Evolutionary conservation across 2,888 invertebrate genomes (phyloP), one percentile per base, ranked within the genome.

Genomic region (Amphimallon solstitiale): DNA sequence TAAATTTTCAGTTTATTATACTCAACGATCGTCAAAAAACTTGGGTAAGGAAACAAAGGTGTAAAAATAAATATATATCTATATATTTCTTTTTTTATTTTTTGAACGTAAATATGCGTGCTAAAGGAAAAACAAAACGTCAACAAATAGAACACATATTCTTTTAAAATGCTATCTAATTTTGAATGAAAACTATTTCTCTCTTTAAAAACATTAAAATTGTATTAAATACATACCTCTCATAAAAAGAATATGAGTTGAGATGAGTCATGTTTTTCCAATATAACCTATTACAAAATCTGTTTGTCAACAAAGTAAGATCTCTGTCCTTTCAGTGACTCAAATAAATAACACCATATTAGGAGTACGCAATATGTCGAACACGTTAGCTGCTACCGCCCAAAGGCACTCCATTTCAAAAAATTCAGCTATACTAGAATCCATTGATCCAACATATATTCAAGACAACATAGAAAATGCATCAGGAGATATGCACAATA

Each of bases 361-460:
- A 43, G 67, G 66, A 40, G 66, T 56, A 29, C 68, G 68, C 56
- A 76, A 67, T 65, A 74, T 75, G 75, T 71, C 73, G 43, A 73
- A 71, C 45, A 63, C 74, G 1, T 61, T 74, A 52, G 69, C 64
- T 14, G 65, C 68, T 14, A 70, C 70, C 12, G 37, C 60, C 23
- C 71, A 73, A 46, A 63, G 61, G 17, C 54, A 68, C 46, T 43
- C 56, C 0, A 43, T 29, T 29, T 67, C 68, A 59, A 76, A 29
- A 29, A 29, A 74, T 19, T 72, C 79, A 4, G 75, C 76, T 17
- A 78, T 81, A 46, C 63, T 81, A 65, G 74, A 76, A 38, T 79
- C 80, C 6, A 70, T 80, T 51, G 80, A 80, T 38, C 38, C 48
- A 10, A 54, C 60, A 37, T 17, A 46, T 35, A 63, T 65, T 12